These are phyloP conservation scores for Anolis sagrei DNA, from an alignment of 2,113 vertebrate genomes.

Conservation along the genomic window DNA sequence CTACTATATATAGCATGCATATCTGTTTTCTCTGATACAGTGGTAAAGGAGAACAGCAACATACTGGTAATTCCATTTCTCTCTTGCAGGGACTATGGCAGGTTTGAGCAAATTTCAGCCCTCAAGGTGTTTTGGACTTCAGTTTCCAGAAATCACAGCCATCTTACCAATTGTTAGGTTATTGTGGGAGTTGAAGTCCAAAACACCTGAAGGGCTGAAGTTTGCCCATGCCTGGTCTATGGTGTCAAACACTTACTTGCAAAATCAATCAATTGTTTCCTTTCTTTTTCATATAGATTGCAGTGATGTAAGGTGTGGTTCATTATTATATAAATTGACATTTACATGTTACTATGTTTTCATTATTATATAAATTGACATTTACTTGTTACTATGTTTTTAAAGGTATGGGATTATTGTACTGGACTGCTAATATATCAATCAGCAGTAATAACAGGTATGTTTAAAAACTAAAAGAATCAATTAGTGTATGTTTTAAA, in stretches of 20 bases:
- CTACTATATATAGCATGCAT: background rate
- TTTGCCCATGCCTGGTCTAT: background rate
- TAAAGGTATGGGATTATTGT: slow-evolving; percentile 86
- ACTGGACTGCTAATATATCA: slow-evolving; percentile 73
- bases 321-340: background rate
- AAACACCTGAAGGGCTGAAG: no score
- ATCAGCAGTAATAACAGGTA: slow-evolving; percentile 88
- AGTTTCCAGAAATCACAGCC: no score
- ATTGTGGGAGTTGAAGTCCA: no score
- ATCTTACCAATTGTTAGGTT: no score
- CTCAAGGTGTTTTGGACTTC: no score
- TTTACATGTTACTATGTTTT: slow-evolving; percentile 17
- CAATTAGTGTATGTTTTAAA: background rate
- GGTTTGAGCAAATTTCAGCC: no score
- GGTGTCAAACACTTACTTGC: background rate
- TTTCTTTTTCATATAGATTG: no score
- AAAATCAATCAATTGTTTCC: no score
- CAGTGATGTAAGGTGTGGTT: no score
- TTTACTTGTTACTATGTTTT: background rate
- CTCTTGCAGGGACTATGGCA: background rate
- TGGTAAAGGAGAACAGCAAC: background rate
- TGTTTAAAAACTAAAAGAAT: background rate
- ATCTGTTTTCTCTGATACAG: background rate
- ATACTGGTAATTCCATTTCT: background rate
- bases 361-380: background rate